These are phyloP conservation scores for Salvator merianae DNA, from an alignment of 2,113 vertebrate genomes.

Conservation along the genomic window DNA sequence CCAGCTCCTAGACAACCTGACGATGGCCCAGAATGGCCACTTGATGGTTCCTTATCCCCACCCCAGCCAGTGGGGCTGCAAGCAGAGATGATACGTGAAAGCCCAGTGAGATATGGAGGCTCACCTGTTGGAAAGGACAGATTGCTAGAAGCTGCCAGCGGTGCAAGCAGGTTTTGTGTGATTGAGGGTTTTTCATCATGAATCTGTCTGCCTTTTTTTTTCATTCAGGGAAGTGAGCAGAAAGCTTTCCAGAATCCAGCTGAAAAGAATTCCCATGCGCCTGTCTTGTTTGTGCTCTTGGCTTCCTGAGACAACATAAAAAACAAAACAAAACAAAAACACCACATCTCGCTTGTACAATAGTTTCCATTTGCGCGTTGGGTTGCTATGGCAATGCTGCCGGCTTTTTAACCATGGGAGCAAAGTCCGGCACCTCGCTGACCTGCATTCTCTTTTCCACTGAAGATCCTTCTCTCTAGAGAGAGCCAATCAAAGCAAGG, in stretches of 20 bases:
- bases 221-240: background rate
- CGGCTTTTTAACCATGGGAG: background rate
- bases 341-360: background rate
- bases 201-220: rapidly evolving
- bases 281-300: background rate
- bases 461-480: background rate
- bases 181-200: too few relatives aligned
- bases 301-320: background rate
- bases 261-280: rapidly evolving
- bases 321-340: too few relatives aligned
- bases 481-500: background rate
- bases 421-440: background rate
- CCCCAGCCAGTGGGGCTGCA: too few relatives aligned
- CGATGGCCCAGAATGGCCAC: too few relatives aligned
- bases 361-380: background rate
- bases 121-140: too few relatives aligned
- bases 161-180: too few relatives aligned
- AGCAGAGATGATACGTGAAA: too few relatives aligned
- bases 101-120: too few relatives aligned
- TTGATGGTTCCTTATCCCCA: too few relatives aligned
- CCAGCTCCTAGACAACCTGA: too few relatives aligned
- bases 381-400: background rate
- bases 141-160: too few relatives aligned
- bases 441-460: background rate
- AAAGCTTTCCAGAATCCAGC: rapidly evolving